Evolutionary conservation across 2,113 vertebrate genomes (phyloP), one percentile per base, ranked within the genome.

Genomic region (Cercopithecus mona): DNA sequence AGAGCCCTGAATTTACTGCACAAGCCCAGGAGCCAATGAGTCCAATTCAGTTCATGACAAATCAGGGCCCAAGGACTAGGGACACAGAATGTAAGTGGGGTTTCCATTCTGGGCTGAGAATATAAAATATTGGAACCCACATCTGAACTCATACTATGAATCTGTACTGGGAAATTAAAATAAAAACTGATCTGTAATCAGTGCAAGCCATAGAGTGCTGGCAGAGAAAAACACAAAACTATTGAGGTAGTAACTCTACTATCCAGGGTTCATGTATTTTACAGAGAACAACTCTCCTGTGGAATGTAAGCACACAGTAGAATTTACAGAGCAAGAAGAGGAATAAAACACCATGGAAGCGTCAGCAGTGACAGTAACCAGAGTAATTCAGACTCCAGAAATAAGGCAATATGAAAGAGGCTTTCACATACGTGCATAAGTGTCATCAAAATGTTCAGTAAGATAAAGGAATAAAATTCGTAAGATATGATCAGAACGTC

Each of bases 401-500:
- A 78, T 78, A 94, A 88, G 40, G 25, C 30, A 93, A 40, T 75
- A 27, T 52, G 35, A 84, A 90, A 85, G 27, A 76, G n/a, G 72
- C 23, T 79, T 68, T 52, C 92, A 48, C 48, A 66, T 57, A 88
- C 48, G 20, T 43, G 43, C 50, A 68, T 59, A 89, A 66, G 23
- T 38, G 50, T 72, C 90, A 95, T 88, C 68, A 91, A 85, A 87
- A 75, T 55, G 9, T 91, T 93, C 86, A 59, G 16, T 87, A 57
- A 9, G 48, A 75, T 55, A 73, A 85, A 81, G 32, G 23, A 52
- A 23, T 92, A 91, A 38, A 78, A 82, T 50, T 45, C 66, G 18
- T 72, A 38, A 84, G 35, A 6, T 88, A 43, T 50, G 38, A 85
- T 82, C 2, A 93, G 11, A 23, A 91, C 2, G 4, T 81, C 48